Evolutionary conservation across 1,140 invertebrate genomes (phyloP).

Genomic region (Bombus breviceps): DNA sequence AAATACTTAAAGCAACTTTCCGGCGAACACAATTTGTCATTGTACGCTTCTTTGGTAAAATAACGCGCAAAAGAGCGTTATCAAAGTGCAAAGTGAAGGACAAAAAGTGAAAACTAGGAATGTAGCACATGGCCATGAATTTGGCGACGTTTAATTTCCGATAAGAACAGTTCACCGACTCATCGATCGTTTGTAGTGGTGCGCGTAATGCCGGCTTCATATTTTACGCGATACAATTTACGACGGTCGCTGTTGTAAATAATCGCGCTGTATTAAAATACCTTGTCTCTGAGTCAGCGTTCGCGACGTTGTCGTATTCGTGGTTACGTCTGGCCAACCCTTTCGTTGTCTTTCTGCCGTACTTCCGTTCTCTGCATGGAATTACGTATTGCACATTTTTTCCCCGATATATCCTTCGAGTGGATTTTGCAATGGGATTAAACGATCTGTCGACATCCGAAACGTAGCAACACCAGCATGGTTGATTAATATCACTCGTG

Average conservation of each 20-base stretch:
- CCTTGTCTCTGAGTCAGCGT: slow-evolving; percentile 36
- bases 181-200: background rate
- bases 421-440: background rate
- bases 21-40: too few relatives aligned
- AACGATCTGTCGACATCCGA: background rate
- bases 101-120: background rate
- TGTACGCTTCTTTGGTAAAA: too few relatives aligned
- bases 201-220: background rate
- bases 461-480: background rate
- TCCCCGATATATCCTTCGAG: background rate
- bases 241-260: slow-evolving; percentile 24
- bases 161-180: slow-evolving; percentile 3
- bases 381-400: background rate
- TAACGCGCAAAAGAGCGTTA: background rate
- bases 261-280: slow-evolving; percentile 48
- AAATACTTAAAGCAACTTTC: too few relatives aligned
- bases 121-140: background rate
- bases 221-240: slow-evolving; percentile 36
- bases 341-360: background rate
- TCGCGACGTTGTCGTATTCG: background rate
- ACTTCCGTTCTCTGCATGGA: too few relatives aligned
- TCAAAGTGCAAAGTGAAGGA: background rate
- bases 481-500: background rate
- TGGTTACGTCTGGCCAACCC: background rate
- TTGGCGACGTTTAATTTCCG: slow-evolving; percentile 17